Percentiles rank a stretch among this genome's conserved stretches.
Evolutionary conservation across 2,888 invertebrate genomes (phyloP).

Genomic region (Megalurothrips usitatus): DNA sequence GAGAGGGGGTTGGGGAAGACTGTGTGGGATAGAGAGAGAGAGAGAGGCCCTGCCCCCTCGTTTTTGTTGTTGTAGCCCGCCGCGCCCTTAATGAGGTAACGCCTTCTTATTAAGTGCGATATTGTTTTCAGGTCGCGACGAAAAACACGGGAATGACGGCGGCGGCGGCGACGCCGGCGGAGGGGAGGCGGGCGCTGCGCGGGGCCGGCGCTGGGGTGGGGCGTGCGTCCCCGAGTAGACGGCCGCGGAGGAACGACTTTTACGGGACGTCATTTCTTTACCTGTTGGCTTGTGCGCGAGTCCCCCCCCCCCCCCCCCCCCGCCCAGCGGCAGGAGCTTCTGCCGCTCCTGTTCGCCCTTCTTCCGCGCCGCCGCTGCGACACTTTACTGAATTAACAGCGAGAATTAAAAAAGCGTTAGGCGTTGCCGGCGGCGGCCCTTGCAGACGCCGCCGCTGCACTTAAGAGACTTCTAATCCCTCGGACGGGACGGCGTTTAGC

Average conservation of each 20-base stretch:
- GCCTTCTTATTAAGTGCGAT: conserved; percentile 6
- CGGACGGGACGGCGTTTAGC: not conserved
- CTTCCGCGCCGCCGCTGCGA: not conserved
- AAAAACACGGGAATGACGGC: not conserved
- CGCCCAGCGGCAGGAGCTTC: not conserved
- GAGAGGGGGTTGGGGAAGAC: too few species aligned
- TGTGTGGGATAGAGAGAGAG: too few species aligned
- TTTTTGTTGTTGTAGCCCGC: not conserved
- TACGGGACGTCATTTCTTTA: too few species aligned
- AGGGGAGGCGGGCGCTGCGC: too few species aligned
- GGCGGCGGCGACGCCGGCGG: too few species aligned
- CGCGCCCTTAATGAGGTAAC: conserved; percentile 11
- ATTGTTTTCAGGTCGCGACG: not conserved
- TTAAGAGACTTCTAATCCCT: not conserved
- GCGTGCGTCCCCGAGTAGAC: too few species aligned
- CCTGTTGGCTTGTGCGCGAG: too few species aligned
- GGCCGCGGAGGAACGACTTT: too few species aligned
- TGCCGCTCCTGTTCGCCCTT: not conserved
- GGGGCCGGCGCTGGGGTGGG: too few species aligned
- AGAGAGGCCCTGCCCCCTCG: not conserved
- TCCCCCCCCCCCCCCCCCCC: not conserved
- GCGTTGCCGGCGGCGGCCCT: not conserved
- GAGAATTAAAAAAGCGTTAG: not conserved
- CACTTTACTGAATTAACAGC: not conserved
- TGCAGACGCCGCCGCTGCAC: not conserved